Conservation (phyloP, 1,140 invertebrate species). For the Armadillidium nasatum region DNA sequence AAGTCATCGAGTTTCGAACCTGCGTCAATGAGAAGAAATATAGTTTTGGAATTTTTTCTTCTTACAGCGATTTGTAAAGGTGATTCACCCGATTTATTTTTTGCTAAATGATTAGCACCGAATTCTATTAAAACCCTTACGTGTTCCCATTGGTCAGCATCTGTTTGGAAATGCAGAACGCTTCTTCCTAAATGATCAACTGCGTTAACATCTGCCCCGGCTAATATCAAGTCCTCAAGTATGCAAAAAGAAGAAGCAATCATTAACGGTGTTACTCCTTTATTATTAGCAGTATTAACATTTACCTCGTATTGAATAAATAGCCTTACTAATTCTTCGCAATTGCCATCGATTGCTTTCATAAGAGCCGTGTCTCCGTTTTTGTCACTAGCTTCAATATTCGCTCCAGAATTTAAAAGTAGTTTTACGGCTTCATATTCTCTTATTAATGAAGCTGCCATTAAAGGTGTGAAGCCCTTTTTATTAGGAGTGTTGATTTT, state of each 20-base stretch:
- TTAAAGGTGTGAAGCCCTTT: conserved; percentile 36
- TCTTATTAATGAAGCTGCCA: conserved; percentile 38
- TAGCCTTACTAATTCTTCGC: conserved; percentile 23
- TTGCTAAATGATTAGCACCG: conserved; percentile 28
- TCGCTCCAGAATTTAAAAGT: conserved; percentile 33
- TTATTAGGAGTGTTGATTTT: conserved; percentile 26
- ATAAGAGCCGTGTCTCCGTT: conserved; percentile 40
- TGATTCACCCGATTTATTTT: conserved; percentile 30
- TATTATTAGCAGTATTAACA: conserved; percentile 28
- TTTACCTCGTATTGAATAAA: conserved; percentile 27
- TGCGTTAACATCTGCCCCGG: conserved; percentile 25
- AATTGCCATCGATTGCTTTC: conserved; percentile 34
- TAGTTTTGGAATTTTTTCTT: conserved; percentile 21
- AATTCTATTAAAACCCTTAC: conserved; percentile 26
- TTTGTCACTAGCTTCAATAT: conserved; percentile 25
- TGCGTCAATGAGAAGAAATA: conserved; percentile 23
- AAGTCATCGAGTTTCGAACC: conserved; percentile 21
- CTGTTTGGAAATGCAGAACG: conserved; percentile 37
- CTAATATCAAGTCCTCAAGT: conserved; percentile 26
- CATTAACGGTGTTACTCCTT: conserved; percentile 33
- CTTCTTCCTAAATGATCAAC: conserved; percentile 35
- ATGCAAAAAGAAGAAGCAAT: conserved; percentile 27
- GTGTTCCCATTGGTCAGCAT: conserved; percentile 19
- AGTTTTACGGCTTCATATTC: conserved; percentile 31
- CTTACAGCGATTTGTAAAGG: conserved; percentile 36